Percentiles rank a stretch among this genome's conserved stretches.
Evolutionary conservation across 2,888 invertebrate species (phyloP).

Genomic region (Ceramica pisi): DNA sequence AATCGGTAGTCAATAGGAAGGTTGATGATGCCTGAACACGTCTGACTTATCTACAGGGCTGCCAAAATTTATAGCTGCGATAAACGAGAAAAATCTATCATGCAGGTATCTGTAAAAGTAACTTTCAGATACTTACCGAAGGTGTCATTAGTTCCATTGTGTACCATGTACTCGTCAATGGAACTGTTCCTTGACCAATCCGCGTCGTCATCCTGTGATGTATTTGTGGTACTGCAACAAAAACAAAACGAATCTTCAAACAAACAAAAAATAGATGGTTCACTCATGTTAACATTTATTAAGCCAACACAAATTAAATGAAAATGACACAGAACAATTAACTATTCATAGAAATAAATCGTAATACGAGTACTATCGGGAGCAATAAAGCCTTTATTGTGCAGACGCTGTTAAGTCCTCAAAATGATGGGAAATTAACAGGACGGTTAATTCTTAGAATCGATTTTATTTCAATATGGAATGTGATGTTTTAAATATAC

Average conservation of each 20-base stretch:
- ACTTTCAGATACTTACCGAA: conserved; percentile 74
- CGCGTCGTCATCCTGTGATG: conserved; percentile 85
- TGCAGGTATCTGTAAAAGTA: neutral
- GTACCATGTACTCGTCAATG: conserved; percentile 78
- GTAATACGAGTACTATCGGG: conserved; percentile 1
- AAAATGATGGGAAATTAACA: conserved; percentile 32
- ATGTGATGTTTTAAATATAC: too few relatives aligned
- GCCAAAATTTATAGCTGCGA: conserved; percentile 42
- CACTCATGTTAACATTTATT: neutral
- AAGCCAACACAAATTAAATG: conserved; percentile 16
- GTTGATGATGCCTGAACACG: conserved; percentile 36
- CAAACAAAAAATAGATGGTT: conserved; percentile 9
- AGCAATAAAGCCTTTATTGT: conserved; percentile 27
- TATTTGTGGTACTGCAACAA: conserved; percentile 83
- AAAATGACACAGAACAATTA: conserved; percentile 20
- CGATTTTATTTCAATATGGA: neutral
- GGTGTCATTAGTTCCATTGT: conserved; percentile 80
- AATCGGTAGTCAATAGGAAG: conserved; percentile 31
- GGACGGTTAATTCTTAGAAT: neutral
- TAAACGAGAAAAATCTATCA: conserved; percentile 27
- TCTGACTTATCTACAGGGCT: conserved; percentile 43
- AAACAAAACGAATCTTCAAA: conserved; percentile 40
- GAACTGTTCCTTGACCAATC: conserved; percentile 84
- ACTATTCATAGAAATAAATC: conserved; percentile 18
- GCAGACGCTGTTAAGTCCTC: conserved; percentile 20